Conservation (phyloP, 2,797 vertebrate species). For the Syndactyla subalaris region DNA sequence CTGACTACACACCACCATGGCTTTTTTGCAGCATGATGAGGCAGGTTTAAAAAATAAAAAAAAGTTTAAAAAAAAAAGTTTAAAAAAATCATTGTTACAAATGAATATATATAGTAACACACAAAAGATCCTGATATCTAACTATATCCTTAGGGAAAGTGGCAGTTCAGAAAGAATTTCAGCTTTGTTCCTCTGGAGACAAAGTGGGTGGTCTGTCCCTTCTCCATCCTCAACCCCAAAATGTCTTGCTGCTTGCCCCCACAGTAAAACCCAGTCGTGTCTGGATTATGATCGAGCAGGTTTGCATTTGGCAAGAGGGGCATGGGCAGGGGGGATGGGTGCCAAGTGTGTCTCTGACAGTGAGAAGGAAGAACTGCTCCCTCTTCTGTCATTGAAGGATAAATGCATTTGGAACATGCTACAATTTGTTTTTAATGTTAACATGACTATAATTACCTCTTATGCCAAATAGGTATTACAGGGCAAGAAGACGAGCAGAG, state of each 20-base stretch:
- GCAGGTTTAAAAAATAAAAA: not conserved
- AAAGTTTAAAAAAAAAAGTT: not conserved
- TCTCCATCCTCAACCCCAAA: constrained; percentile 20
- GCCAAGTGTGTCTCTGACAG: not conserved
- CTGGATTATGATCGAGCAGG: constrained; percentile 75
- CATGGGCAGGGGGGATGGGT: constrained; percentile 49
- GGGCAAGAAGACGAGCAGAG: not conserved
- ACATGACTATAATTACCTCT: not conserved
- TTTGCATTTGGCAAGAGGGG: constrained; percentile 62
- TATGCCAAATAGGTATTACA: accelerated
- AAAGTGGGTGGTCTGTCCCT: constrained; percentile 81
- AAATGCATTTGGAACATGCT: not conserved
- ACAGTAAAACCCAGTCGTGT: not conserved
- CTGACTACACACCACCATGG: constrained; percentile 69
- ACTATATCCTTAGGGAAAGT: constrained; percentile 68
- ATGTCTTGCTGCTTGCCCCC: constrained; percentile 16
- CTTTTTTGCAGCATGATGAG: constrained; percentile 61
- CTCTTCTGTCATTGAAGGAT: constrained; percentile 79
- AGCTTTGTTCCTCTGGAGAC: constrained; percentile 62
- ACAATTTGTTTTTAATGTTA: not conserved
- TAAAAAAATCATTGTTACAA: constrained; percentile 56
- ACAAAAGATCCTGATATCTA: constrained; percentile 66
- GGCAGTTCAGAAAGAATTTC: constrained; percentile 71
- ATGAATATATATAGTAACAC: constrained; percentile 74
- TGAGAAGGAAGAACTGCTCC: constrained; percentile 83